A percentile compares a stretch with the other conserved stretches of the same genome.
Evolutionary conservation across 2,888 invertebrate genomes (phyloP).

Genomic region (Cynaeus angustus): DNA sequence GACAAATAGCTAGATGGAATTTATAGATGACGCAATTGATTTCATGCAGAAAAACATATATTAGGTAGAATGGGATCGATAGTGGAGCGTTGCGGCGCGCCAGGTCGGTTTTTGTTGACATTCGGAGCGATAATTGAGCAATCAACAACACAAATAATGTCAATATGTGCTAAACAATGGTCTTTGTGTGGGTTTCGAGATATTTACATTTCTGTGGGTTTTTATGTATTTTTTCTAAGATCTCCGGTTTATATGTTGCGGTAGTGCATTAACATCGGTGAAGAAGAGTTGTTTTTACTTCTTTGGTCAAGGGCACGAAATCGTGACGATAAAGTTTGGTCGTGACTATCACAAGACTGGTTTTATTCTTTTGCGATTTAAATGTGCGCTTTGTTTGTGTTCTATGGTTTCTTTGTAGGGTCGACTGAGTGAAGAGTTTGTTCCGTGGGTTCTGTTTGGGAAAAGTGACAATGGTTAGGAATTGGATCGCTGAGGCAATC

Average conservation of each 20-base stretch:
- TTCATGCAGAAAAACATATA: background rate
- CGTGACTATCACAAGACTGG: conserved; percentile 4
- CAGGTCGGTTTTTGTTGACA: too few relatives aligned
- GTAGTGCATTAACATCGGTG: background rate
- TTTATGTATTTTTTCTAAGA: background rate
- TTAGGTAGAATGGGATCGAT: background rate
- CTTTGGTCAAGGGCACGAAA: conserved; percentile 23
- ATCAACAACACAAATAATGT: background rate
- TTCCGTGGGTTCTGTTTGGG: too few relatives aligned
- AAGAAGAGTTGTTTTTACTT: conserved; percentile 8
- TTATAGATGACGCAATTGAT: conserved; percentile 18
- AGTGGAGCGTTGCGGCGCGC: background rate
- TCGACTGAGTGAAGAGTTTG: too few relatives aligned
- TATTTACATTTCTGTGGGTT: conserved; percentile 1
- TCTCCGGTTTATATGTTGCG: too few relatives aligned
- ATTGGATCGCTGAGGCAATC: too few relatives aligned
- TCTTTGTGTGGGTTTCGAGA: background rate
- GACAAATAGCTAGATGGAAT: conserved; percentile 49
- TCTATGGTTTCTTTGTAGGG: background rate
- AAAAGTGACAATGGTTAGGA: too few relatives aligned
- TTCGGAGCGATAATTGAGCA: background rate
- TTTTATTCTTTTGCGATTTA: conserved; percentile 4
- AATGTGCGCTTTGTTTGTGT: conserved; percentile 4
- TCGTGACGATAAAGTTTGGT: conserved; percentile 7
- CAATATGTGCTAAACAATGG: background rate